Base-by-base conservation (phyloP, 2,113 vertebrate genomes). In the Anolis carolinensis region DNA sequence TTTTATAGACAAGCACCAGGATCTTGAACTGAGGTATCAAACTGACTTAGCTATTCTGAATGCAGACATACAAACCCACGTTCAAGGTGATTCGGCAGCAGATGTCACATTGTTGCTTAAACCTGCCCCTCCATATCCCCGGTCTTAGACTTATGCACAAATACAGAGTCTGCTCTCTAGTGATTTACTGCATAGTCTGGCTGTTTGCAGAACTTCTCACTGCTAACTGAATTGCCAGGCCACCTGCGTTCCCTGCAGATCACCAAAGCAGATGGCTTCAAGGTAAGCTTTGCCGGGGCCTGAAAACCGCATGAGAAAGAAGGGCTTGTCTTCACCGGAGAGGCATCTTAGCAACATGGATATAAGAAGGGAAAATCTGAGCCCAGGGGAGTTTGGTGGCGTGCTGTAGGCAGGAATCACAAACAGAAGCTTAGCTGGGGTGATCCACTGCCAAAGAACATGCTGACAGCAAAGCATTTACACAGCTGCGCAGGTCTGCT, bases 191-290 rank as follows among this genome's bases (percentile, higher is more conserved):
- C 0, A 20, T 25, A 59, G 32, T 36, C 82, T 34, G 32, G 34
- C 44, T 72, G 82, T 85, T 86, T 89, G 76, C 78, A 81, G 77
- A 89, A 79, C 36, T 77, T 67, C 76, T 84, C 52, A 74, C 39
- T 81, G 79, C 80, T 52, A 48, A 76, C 82, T 76, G 82, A 79
- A 84, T 74, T 30, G 1, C 48, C 84, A 59, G 11, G 50, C 68
- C 85, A 91, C 84, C 87, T 82, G 82, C 50, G 71, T 71, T 71
- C 76, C 23, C 70, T 25, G 81, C 81, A 89, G 79, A 84, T 85
- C 88, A 75, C 34, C 21, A 25, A 75, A 82, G 74, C 82, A 79
- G 74, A 50, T 44, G 79, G 82, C 75, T 79, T 50, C 79, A 27
- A 48, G 84, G 68, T 27, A 85, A 39, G 65, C 7, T 72, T 70